Evolutionary conservation across 2,113 vertebrate genomes (phyloP).

Genomic region (Aegotheles bennettii): DNA sequence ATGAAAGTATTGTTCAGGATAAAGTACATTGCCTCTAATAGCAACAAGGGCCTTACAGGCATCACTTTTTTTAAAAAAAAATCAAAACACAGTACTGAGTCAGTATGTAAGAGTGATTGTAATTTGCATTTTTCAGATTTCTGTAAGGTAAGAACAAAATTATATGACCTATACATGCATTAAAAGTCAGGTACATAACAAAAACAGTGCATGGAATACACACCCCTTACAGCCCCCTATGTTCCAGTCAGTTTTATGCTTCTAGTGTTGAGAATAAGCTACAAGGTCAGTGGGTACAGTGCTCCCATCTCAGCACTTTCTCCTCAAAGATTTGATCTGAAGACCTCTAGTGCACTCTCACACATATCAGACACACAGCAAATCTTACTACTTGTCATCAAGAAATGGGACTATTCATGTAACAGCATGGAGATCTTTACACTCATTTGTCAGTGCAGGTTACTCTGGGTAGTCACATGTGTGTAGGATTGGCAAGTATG

Average conservation of each 20-base stretch:
- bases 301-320: background rate
- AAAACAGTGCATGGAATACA: background rate
- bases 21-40: background rate
- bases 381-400: background rate
- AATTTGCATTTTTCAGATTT: background rate
- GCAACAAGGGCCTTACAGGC: background rate
- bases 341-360: background rate
- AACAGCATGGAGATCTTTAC: background rate
- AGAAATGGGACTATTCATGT: background rate
- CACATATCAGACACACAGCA: background rate
- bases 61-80: background rate
- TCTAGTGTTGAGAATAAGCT: background rate
- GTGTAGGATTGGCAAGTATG: fast-evolving
- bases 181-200: background rate
- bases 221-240: background rate
- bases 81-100: background rate
- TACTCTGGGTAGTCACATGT: background rate
- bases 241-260: background rate
- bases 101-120: background rate
- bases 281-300: background rate
- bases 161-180: background rate
- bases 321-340: too few species aligned
- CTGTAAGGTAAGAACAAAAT: background rate
- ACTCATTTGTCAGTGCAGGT: background rate
- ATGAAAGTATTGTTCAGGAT: background rate